phyloP scores from a whole-genome alignment of 2,113 vertebrate genomes.

The Otolemur garnettii region DNA sequence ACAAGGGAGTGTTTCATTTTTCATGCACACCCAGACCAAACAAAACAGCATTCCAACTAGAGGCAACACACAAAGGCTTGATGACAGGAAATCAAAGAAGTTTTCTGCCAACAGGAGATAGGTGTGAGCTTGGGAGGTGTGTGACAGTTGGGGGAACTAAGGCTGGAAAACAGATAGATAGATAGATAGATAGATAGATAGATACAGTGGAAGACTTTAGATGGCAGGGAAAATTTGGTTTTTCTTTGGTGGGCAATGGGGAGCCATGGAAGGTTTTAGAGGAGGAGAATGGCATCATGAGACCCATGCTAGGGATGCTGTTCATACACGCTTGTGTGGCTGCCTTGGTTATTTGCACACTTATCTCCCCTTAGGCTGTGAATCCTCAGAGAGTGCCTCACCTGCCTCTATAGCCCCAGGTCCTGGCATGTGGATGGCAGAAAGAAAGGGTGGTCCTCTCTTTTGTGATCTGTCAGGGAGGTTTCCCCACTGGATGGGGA shows the following conservation, averaged over 20 bases:
- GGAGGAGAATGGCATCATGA: neutral
- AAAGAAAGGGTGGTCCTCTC: neutral
- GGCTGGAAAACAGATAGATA: too few relatives aligned
- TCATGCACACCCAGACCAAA: neutral
- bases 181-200: accelerated
- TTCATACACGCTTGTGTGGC: accelerated
- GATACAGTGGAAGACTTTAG: neutral
- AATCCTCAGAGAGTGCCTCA: accelerated
- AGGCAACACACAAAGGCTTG: neutral
- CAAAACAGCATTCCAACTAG: accelerated
- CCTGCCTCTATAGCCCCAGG: neutral
- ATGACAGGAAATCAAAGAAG: neutral
- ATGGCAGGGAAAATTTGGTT: too few relatives aligned
- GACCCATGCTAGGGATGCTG: accelerated
- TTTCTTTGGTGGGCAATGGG: neutral
- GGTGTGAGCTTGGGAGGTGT: accelerated
- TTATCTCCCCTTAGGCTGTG: accelerated
- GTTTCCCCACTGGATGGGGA: neutral
- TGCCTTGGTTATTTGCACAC: neutral
- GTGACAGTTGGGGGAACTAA: neutral
- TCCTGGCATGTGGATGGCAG: neutral
- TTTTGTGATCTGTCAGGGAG: neutral
- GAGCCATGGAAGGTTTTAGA: neutral
- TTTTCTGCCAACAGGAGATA: neutral
- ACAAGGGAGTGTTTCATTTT: neutral